Percentiles rank a stretch among this genome's conserved stretches.
Conservation (phyloP, 1,140 invertebrate genomes). For the Pogonus chalceus region DNA sequence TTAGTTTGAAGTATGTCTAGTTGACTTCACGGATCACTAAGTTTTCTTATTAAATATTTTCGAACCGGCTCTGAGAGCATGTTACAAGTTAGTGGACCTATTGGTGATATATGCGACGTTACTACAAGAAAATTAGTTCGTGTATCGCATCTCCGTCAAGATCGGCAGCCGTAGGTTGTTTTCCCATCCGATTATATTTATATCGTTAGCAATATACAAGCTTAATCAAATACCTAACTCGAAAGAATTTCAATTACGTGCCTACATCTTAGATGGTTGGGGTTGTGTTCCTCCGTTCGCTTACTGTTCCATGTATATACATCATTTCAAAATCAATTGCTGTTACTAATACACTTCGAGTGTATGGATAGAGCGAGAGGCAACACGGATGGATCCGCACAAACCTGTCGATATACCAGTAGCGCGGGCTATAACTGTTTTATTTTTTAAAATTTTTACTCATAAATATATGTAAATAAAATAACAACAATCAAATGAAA, state of each 20-base stretch:
- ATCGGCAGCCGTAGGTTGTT: not conserved
- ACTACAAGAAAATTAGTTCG: conserved; percentile 3
- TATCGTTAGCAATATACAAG: conserved; percentile 5
- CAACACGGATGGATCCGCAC: not conserved
- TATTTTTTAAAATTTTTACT: too few relatives aligned
- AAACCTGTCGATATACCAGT: not conserved
- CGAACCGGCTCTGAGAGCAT: not conserved
- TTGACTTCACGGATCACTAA: too few relatives aligned
- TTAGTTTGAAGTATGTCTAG: too few relatives aligned
- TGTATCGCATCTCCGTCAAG: too few relatives aligned
- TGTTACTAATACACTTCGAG: conserved; percentile 5
- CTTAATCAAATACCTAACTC: conserved; percentile 7
- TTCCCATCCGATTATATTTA: conserved; percentile 7
- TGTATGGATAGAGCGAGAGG: not conserved
- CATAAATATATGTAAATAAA: too few relatives aligned
- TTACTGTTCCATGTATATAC: conserved; percentile 1
- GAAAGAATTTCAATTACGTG: conserved; percentile 6
- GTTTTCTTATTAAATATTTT: not conserved
- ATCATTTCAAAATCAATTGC: conserved; percentile 3
- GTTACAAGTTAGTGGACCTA: not conserved
- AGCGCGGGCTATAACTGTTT: too few relatives aligned
- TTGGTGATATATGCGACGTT: conserved; percentile 5
- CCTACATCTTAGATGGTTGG: not conserved
- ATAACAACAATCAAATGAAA: too few relatives aligned
- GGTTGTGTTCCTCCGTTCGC: too few relatives aligned